A percentile compares a stretch with the other conserved stretches of the same genome.
Conservation (phyloP, 2,797 vertebrate genomes). For the Alectoris magna region DNA sequence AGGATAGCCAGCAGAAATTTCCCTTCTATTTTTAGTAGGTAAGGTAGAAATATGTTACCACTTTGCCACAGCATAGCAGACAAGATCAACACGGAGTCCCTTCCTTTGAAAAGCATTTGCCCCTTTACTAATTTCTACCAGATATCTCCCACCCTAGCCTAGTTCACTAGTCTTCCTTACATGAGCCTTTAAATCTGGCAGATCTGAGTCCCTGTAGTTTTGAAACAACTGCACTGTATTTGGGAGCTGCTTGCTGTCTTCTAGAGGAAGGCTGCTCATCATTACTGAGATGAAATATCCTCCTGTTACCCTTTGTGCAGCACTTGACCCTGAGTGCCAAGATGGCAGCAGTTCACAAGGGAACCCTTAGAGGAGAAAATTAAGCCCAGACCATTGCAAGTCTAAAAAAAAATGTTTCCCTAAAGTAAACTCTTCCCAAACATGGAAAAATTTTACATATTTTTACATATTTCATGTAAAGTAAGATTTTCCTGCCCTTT, state of each 20-base stretch:
- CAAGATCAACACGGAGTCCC: background rate
- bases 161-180: background rate
- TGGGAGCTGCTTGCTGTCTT: background rate
- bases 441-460: background rate
- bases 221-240: background rate
- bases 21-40: background rate
- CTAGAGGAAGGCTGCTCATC: background rate
- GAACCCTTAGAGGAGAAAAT: conserved; percentile 21
- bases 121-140: background rate
- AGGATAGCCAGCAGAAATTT: background rate
- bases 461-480: conserved; percentile 18
- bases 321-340: background rate
- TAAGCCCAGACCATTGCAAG: background rate
- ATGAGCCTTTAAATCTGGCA: background rate
- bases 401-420: conserved; percentile 24
- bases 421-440: conserved; percentile 15
- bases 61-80: background rate
- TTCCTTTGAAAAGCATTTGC: background rate
- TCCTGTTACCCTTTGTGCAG: background rate
- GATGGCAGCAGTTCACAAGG: background rate
- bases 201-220: background rate
- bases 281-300: background rate
- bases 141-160: background rate
- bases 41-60: background rate
- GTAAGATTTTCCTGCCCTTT: background rate